phyloP scores from a whole-genome alignment of 2,888 invertebrate genomes.

The Neoscelio sp. region DNA sequence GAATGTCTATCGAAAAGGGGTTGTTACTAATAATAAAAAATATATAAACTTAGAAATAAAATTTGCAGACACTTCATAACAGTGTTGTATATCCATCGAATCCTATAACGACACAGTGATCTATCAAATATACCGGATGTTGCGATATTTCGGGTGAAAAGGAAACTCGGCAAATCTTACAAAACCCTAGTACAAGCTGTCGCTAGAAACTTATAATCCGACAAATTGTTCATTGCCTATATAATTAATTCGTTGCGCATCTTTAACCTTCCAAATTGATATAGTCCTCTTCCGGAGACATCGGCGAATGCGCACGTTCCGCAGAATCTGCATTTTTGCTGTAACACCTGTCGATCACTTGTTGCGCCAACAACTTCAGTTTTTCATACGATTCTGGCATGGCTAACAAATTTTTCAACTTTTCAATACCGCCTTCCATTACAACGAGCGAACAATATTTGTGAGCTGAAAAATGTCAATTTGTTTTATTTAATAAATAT shows the following conservation, averaged over 20 bases:
- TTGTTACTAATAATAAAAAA: slow-evolving; percentile 31
- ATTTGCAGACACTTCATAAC: slow-evolving; percentile 29
- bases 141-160: slow-evolving; percentile 22
- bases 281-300: slow-evolving; percentile 44
- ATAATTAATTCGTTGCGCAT: slow-evolving; percentile 48
- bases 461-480: slow-evolving; percentile 86
- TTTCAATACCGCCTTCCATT: slow-evolving; percentile 92
- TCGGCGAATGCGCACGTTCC: slow-evolving; percentile 34
- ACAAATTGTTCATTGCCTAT: slow-evolving; percentile 33
- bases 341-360: slow-evolving; percentile 88
- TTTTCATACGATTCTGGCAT: slow-evolving; percentile 87
- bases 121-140: slow-evolving; percentile 18
- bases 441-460: slow-evolving; percentile 96
- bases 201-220: slow-evolving; percentile 35
- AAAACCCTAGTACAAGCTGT: slow-evolving; percentile 34
- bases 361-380: slow-evolving; percentile 86
- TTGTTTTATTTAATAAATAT: neutral
- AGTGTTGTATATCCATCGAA: slow-evolving; percentile 41
- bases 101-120: slow-evolving; percentile 15
- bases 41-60: slow-evolving; percentile 48
- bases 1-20: too few species aligned
- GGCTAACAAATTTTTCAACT: slow-evolving; percentile 87
- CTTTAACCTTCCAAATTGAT: slow-evolving; percentile 42
- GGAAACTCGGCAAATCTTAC: slow-evolving; percentile 4
- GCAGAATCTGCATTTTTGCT: slow-evolving; percentile 61